Evolutionary conservation across 2,797 vertebrate species (phyloP).

Genomic region (Numenius phaeopus): DNA sequence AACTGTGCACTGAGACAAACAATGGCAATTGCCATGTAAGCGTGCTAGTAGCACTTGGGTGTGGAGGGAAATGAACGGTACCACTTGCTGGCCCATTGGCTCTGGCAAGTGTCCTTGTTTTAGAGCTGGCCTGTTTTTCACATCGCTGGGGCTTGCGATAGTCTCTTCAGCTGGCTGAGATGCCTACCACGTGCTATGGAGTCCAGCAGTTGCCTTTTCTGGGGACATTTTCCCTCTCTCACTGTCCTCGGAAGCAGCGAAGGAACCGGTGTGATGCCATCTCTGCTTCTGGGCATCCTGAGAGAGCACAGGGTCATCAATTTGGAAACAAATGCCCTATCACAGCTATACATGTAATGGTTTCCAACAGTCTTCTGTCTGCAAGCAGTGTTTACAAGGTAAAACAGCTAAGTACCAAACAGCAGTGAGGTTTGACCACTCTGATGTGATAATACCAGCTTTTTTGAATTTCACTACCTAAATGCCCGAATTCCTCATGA

Average conservation of each 20-base stretch:
- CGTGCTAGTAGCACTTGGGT: not conserved
- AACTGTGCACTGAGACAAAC: not conserved
- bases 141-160: accelerated
- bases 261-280: accelerated
- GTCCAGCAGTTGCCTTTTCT: not conserved
- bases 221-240: not conserved
- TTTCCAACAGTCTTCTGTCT: not conserved
- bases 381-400: not conserved
- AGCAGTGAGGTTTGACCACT: not conserved
- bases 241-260: not conserved
- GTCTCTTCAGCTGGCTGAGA: not conserved
- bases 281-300: not conserved
- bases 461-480: not conserved
- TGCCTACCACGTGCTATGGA: accelerated
- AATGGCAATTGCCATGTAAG: not conserved
- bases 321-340: not conserved
- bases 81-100: not conserved
- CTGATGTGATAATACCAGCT: not conserved
- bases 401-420: not conserved
- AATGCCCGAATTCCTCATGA: not conserved
- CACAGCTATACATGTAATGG: not conserved
- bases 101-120: not conserved
- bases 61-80: not conserved
- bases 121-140: not conserved
- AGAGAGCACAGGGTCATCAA: not conserved